Base-by-base conservation (phyloP, 2,888 invertebrate species). In the Tridacna crocea region DNA sequence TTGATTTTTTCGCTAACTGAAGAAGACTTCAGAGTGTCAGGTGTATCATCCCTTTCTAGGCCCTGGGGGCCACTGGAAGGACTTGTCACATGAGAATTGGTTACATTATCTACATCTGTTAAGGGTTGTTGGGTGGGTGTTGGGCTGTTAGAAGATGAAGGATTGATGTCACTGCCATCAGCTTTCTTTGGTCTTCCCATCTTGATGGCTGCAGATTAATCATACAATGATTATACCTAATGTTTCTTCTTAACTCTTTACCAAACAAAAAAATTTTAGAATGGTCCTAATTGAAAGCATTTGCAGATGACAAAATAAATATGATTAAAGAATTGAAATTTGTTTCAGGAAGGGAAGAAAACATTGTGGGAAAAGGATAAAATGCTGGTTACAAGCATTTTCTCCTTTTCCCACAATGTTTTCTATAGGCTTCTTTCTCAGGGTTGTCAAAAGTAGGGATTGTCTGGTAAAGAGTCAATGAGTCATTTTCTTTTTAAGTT, bases 141-240 rank as follows among this genome's bases (percentile, higher is more conserved):
- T 24, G 68, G 86, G 80, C 76, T 80, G 73, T 68, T 77, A 65
- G 80, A 72, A 72, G 79, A 75, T 47, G 66, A 66, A 60, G 72
- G 68, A 26, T 17, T 68, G 27, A 27, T 66, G n/a, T 88, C 90
- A 79, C 75, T 79, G 60, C 85, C 87, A 36, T 88, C 88, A 12
- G 87, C 86, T 80, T 92, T 92, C 85, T 90, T 92, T n/a, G 92
- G 92, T 51, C 92, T 83, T 27, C 92, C 92, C 92, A 92, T 92
- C 70, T 92, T 92, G 82, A 92, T 92, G 46, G 92, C 92, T 92
- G 85, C 19, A 84, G 77, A n/a, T 75, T 24, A 76, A n/a, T 66
- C 12, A 36, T 68, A 72, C 36, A 2, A 36, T 36, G 8, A 36
- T 36, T 36, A 36, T 4, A 36, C 36, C 8, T 8, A 36, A n/a